Evolutionary conservation across 1,140 invertebrate species (phyloP).

Genomic region (Conopomorpha cramerella): DNA sequence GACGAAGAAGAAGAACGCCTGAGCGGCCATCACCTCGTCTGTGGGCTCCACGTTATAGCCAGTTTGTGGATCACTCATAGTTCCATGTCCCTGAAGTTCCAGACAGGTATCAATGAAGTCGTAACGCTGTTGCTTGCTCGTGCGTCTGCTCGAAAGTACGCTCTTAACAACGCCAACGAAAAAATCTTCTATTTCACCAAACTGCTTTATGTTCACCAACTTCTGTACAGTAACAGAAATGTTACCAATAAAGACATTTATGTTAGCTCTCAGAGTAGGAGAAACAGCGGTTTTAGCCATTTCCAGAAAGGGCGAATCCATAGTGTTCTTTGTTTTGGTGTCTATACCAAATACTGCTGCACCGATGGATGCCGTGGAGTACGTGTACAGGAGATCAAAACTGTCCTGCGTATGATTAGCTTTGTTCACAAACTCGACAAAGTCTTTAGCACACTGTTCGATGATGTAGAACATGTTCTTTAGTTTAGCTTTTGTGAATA

Average conservation of each 20-base stretch:
- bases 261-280: constrained; percentile 5
- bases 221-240: constrained; percentile 8
- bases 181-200: constrained; percentile 18
- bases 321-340: constrained; percentile 9
- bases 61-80: constrained; percentile 12
- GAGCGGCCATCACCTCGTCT: constrained; percentile 48
- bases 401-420: constrained; percentile 5
- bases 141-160: constrained; percentile 10
- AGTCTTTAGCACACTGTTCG: constrained; percentile 3
- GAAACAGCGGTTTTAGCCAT: constrained; percentile 10
- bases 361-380: constrained; percentile 15
- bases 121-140: constrained; percentile 9
- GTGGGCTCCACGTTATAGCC: constrained; percentile 21
- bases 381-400: constrained; percentile 13
- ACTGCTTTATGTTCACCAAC: constrained; percentile 13
- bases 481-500: constrained; percentile 16
- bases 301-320: constrained; percentile 19
- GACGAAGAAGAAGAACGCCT: constrained; percentile 60
- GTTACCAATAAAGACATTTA: constrained; percentile 9
- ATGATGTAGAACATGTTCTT: constrained; percentile 32
- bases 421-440: constrained; percentile 3
- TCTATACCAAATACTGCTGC: constrained; percentile 20
- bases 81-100: constrained; percentile 15
- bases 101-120: constrained; percentile 23
- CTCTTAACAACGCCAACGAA: constrained; percentile 17